phyloP scores from a whole-genome alignment of 1,140 invertebrate species.

The Panulirus ornatus region DNA sequence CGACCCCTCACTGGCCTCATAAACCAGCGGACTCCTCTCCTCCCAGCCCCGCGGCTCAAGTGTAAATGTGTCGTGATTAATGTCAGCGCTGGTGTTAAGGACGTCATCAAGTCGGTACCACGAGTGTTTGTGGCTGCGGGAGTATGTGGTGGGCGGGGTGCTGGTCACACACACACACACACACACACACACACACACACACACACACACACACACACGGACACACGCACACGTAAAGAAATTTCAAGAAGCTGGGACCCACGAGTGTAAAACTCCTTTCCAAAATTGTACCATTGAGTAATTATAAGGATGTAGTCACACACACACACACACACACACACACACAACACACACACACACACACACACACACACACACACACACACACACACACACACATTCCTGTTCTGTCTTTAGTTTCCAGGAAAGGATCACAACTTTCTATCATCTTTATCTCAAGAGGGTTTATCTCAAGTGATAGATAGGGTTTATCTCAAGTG shows the following conservation, averaged over 20 bases:
- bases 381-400: neutral
- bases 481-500: too few relatives aligned
- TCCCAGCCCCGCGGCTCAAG: neutral
- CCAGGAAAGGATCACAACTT: too few relatives aligned
- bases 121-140: too few relatives aligned
- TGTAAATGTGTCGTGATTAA: slow-evolving; percentile 22
- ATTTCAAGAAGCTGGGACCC: too few relatives aligned
- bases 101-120: neutral
- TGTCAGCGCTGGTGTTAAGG: neutral
- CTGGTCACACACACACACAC: neutral
- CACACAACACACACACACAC: neutral
- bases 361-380: slow-evolving; percentile 1
- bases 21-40: neutral
- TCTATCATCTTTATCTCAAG: too few relatives aligned
- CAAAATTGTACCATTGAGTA: too few relatives aligned
- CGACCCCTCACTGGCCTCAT: too few relatives aligned
- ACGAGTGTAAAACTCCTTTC: too few relatives aligned
- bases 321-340: neutral
- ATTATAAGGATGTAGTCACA: too few relatives aligned
- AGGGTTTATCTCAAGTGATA: too few relatives aligned
- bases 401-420: neutral
- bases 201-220: neutral
- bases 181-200: slow-evolving; percentile 2
- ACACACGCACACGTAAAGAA: slow-evolving; percentile 1
- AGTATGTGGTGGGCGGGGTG: too few relatives aligned